Conservation (phyloP, 1,140 invertebrate genomes). For the Zophobas morio region DNA sequence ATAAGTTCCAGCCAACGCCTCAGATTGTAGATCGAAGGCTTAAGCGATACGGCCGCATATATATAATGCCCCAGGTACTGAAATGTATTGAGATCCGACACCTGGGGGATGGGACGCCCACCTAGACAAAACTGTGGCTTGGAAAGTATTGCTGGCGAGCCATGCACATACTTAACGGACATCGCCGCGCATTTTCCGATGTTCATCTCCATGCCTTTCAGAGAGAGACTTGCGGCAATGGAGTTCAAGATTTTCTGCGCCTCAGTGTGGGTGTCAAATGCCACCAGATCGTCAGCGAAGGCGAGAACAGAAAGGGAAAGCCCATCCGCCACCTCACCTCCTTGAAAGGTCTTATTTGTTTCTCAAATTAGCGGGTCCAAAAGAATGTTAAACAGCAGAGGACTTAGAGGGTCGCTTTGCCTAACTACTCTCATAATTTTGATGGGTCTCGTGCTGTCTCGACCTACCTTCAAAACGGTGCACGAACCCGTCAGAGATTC, state of each 20-base stretch:
- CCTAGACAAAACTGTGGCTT: neutral
- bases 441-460: conserved; percentile 49
- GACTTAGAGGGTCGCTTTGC: conserved; percentile 70
- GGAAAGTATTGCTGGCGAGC: neutral
- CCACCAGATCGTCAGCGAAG: conserved; percentile 62
- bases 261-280: neutral
- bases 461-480: conserved; percentile 45
- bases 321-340: neutral
- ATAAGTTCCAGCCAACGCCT: neutral
- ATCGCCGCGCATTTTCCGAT: neutral
- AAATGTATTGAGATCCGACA: neutral
- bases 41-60: neutral
- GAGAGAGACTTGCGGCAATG: neutral
- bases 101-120: neutral
- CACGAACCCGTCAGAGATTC: conserved; percentile 20
- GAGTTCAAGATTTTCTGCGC: neutral
- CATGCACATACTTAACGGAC: neutral
- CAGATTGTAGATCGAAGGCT: neutral
- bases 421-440: conserved; percentile 66
- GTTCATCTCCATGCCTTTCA: conserved; percentile 9
- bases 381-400: conserved; percentile 69
- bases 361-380: conserved; percentile 65
- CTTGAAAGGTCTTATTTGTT: neutral
- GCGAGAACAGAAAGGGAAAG: conserved; percentile 53
- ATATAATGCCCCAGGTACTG: conserved; percentile 5